These are phyloP conservation scores for Orcinus orca DNA, from an alignment of 2,113 vertebrate genomes.

Conservation along the genomic window DNA sequence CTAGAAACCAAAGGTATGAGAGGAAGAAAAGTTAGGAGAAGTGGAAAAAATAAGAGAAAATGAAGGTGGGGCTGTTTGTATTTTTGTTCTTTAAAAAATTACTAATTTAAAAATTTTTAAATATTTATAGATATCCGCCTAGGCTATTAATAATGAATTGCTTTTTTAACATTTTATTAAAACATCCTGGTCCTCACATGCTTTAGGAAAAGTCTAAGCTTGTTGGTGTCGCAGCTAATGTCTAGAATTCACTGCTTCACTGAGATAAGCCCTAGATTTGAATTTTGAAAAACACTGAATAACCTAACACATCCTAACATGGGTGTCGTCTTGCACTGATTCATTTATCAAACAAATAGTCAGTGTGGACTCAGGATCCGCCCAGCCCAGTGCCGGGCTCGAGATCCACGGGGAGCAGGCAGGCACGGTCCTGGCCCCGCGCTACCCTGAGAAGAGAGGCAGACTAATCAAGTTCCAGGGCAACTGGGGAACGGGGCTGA, in stretches of 20 bases:
- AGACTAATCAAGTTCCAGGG: background rate
- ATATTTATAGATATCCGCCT: background rate
- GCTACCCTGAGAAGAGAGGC: background rate
- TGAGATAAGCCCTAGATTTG: constrained; percentile 10
- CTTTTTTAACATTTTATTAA: background rate
- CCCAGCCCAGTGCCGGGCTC: background rate
- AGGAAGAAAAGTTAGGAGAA: background rate
- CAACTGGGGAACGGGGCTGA: background rate
- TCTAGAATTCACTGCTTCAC: constrained; percentile 25
- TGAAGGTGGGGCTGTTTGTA: accelerated
- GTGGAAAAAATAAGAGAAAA: background rate
- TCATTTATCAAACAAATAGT: constrained; percentile 3
- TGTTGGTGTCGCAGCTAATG: background rate
- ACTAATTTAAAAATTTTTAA: background rate
- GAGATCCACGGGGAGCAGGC: background rate
- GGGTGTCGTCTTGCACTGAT: background rate
- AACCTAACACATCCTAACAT: background rate
- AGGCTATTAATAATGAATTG: background rate
- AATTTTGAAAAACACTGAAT: constrained; percentile 39
- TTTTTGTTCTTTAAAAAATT: background rate
- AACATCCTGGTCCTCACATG: background rate
- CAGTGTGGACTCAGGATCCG: background rate
- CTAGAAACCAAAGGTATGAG: background rate
- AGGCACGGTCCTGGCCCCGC: accelerated
- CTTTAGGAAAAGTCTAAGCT: background rate